Evolutionary conservation across 2,888 invertebrate species (phyloP).

Genomic region (Bedellia somnulentella): DNA sequence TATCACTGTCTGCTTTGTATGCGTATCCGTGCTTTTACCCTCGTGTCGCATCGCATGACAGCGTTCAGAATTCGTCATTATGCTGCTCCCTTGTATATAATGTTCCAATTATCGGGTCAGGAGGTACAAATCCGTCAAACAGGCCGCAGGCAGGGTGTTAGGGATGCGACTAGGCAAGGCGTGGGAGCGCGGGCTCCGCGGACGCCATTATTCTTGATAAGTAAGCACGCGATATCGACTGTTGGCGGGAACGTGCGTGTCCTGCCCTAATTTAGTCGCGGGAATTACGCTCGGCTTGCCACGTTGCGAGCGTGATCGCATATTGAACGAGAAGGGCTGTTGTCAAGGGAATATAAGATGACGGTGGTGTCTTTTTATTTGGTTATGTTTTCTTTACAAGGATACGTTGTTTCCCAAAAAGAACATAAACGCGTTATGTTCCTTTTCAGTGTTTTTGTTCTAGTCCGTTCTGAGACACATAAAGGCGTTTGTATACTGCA

Average conservation of each 20-base stretch:
- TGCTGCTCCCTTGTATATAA: slow-evolving; percentile 11
- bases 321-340: too few species aligned
- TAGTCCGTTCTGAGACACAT: too few species aligned
- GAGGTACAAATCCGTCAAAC: slow-evolving; percentile 14
- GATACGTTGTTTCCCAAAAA: too few species aligned
- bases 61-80: slow-evolving; percentile 13
- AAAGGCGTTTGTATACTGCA: too few species aligned
- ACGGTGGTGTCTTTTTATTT: too few species aligned
- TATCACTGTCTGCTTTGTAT: slow-evolving; percentile 13
- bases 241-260: slow-evolving; percentile 12
- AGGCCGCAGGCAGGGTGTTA: slow-evolving; percentile 14
- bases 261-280: slow-evolving; percentile 14
- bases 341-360: too few species aligned
- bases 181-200: slow-evolving; percentile 7
- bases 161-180: slow-evolving; percentile 16
- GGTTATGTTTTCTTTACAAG: too few species aligned
- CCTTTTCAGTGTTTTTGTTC: too few species aligned
- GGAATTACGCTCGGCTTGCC: slow-evolving; percentile 9
- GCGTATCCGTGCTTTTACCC: neutral
- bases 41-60: slow-evolving; percentile 1
- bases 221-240: slow-evolving; percentile 53
- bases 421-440: too few species aligned
- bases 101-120: slow-evolving; percentile 5
- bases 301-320: neutral
- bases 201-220: slow-evolving; percentile 42